Base-by-base conservation (phyloP, 2,113 vertebrate genomes). In the Dissostichus mawsoni region DNA sequence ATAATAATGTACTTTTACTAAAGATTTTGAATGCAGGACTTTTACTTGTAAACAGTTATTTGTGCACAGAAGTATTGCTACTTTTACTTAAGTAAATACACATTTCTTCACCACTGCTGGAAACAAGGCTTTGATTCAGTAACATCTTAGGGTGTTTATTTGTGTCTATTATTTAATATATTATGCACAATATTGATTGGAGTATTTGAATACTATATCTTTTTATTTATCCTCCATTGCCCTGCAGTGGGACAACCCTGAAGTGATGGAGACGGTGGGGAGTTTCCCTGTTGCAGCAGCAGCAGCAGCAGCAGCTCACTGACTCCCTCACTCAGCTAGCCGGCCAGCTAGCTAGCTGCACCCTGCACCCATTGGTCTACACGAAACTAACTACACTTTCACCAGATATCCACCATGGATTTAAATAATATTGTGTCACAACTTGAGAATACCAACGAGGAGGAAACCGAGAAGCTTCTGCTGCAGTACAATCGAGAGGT, bases 401-500 rank as follows among this genome's bases (percentile, higher is more conserved):
- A 25, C 10, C 45, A 55, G 41, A 72, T 44, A 44, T 25, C 25
- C 63, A 20, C 18, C 52, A 96, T 96, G 95, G 94, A 95, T 74
- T 59, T 95, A 45, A 91, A 83, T 9, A 71, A 4, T 25, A 78
- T 95, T 48, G 33, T 95, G 36, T 75, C 89, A 18, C 91, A 91
- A 65, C 85, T 96, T 41, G 93, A 95, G 51, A 65, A 29, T 29
- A 84, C 81, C 69, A 86, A 89, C 74, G 92, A 90, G 5, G 87
- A 90, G 55, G 90, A 91, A 9, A 73, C 77, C 3, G 89, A 93
- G 36, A 79, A 63, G 76, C 82, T 93, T 51, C 80, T 96, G 44
- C 85, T 65, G 64, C 86, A 87, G 61, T 96, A 80, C 68, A 96
- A 94, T 77, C 74, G 53, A 23, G 93, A 96, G 94, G 95, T 96